A percentile compares a stretch with the other conserved stretches of the same genome.
Evolutionary conservation across 2,113 vertebrate genomes (phyloP).

Genomic region (Otolemur garnettii): DNA sequence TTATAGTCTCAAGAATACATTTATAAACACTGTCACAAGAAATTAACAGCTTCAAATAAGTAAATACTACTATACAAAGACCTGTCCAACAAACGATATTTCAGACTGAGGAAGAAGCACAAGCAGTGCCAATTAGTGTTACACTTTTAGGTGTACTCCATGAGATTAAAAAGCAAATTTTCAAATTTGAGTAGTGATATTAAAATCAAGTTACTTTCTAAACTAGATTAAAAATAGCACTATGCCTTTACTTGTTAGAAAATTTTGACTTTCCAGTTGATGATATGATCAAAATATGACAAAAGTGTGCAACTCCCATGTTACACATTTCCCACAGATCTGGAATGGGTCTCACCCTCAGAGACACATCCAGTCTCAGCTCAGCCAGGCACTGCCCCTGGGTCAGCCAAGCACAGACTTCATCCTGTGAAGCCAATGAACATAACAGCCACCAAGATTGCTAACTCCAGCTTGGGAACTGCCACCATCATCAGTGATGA

Average conservation of each 20-base stretch:
- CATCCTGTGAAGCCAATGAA: conserved; percentile 98
- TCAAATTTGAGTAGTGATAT: background rate
- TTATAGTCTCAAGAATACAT: background rate
- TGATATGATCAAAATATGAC: background rate
- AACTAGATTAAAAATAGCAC: background rate
- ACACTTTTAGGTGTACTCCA: background rate
- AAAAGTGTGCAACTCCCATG: background rate
- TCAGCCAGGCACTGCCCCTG: conserved; percentile 85
- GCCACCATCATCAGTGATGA: conserved; percentile 84
- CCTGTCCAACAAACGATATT: background rate
- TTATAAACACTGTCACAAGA: conserved; percentile 33
- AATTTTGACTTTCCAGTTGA: background rate
- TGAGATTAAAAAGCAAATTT: background rate
- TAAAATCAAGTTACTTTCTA: conserved; percentile 14
- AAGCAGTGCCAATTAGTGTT: background rate
- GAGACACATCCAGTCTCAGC: conserved; percentile 89
- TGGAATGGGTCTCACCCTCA: conserved; percentile 91
- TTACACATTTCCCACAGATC: too few species aligned
- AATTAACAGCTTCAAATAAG: background rate
- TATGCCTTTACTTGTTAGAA: background rate
- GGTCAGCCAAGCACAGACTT: conserved; percentile 93
- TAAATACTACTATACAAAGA: background rate
- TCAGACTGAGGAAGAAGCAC: background rate
- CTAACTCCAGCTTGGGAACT: conserved; percentile 83
- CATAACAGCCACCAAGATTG: conserved; percentile 86